Conservation (phyloP, 2,797 vertebrate genomes). For the Sebastes reedi region DNA sequence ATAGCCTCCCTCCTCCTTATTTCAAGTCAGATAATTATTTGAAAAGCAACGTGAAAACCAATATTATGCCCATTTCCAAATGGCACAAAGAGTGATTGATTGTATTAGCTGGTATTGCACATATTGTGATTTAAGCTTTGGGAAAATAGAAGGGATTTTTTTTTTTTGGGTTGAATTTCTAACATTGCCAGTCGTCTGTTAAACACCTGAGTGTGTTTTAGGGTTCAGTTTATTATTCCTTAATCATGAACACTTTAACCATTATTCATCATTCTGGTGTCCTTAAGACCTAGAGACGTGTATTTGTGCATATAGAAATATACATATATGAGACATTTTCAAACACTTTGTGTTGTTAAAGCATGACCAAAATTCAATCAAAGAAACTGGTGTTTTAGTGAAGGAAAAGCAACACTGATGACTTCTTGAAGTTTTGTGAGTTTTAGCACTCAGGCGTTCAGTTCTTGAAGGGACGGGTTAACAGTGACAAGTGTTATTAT, state of each 20-base stretch:
- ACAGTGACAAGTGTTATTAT: constrained; percentile 63
- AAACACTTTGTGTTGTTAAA: constrained; percentile 65
- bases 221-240: constrained; percentile 54
- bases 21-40: constrained; percentile 84
- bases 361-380: constrained; percentile 81
- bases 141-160: constrained; percentile 69
- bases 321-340: constrained; percentile 72
- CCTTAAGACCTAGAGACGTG: constrained; percentile 81
- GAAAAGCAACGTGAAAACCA: constrained; percentile 76
- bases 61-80: constrained; percentile 51
- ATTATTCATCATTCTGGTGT: constrained; percentile 73
- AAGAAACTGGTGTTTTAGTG: constrained; percentile 26
- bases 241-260: constrained; percentile 31
- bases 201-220: constrained; percentile 78
- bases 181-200: constrained; percentile 82
- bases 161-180: constrained; percentile 75
- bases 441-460: constrained; percentile 65
- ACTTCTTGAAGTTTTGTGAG: constrained; percentile 65
- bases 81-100: constrained; percentile 81
- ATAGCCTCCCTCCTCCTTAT: constrained; percentile 58
- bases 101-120: constrained; percentile 87
- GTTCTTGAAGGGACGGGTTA: constrained; percentile 69
- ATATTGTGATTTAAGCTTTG: constrained; percentile 84
- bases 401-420: constrained; percentile 45
- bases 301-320: constrained; percentile 80